Evolutionary conservation across 2,888 invertebrate species (phyloP).

Genomic region (Xestoiulus laeticollis): DNA sequence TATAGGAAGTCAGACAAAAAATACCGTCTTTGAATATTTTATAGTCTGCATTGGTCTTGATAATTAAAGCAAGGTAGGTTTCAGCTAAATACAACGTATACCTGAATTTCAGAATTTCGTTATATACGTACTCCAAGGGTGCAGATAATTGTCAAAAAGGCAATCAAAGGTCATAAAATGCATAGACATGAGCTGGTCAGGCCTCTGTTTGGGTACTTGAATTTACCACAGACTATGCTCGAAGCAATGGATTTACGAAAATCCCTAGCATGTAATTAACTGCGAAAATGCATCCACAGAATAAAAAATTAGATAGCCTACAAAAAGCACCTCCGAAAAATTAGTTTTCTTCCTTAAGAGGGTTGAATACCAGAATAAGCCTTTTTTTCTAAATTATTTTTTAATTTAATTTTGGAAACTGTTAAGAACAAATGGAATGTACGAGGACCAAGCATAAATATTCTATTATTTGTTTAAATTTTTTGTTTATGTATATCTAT

Average conservation of each 20-base stretch:
- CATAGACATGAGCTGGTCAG: background rate
- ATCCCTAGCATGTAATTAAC: background rate
- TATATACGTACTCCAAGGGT: background rate
- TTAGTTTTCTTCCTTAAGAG: no score
- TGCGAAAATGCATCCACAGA: background rate
- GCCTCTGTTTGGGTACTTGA: background rate
- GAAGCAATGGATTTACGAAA: background rate
- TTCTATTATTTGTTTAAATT: no score
- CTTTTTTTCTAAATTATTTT: no score
- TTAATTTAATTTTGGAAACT: no score
- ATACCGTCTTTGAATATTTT: background rate
- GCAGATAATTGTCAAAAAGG: background rate
- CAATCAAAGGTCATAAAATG: background rate
- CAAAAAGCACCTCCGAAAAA: background rate
- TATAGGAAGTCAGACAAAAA: background rate
- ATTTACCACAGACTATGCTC: background rate
- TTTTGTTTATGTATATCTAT: no score
- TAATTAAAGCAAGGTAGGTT: background rate
- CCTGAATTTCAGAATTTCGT: background rate
- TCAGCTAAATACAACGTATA: background rate
- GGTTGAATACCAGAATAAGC: no score
- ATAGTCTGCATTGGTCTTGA: no score
- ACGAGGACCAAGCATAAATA: no score
- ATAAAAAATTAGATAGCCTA: background rate
- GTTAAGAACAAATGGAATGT: no score